phyloP scores from a whole-genome alignment of 2,797 vertebrate genomes.

The Carcharodon carcharias region DNA sequence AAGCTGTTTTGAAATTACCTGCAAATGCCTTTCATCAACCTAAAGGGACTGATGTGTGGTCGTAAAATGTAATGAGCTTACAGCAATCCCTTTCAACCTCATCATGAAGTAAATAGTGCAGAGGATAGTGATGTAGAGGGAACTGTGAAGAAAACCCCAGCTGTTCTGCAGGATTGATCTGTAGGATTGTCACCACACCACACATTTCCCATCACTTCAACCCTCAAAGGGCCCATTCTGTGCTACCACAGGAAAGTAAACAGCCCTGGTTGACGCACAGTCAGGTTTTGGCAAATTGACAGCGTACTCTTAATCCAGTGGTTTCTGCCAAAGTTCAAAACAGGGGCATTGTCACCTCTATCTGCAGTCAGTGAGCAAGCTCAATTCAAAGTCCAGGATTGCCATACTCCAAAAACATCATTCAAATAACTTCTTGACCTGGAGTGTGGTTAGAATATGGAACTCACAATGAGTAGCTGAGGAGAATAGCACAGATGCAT shows the following conservation, averaged over 20 bases:
- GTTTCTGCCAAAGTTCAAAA: not conserved
- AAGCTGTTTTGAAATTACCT: slow-evolving; percentile 30
- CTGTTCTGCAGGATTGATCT: not conserved
- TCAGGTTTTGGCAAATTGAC: not conserved
- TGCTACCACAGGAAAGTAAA: slow-evolving; percentile 33
- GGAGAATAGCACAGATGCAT: not conserved
- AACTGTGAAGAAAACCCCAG: not conserved
- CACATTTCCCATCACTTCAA: slow-evolving; percentile 43
- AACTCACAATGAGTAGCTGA: not conserved
- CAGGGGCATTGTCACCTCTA: not conserved
- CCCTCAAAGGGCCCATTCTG: slow-evolving; percentile 45
- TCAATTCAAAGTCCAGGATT: not conserved
- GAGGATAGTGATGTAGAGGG: not conserved
- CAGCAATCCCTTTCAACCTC: slow-evolving; percentile 15
- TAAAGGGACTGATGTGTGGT: not conserved
- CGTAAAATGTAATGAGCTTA: slow-evolving; percentile 24
- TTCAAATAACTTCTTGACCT: not conserved
- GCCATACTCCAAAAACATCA: not conserved
- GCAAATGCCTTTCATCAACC: slow-evolving; percentile 29
- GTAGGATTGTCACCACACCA: slow-evolving; percentile 38
- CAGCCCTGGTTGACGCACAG: not conserved
- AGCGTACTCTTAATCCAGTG: too few species aligned
- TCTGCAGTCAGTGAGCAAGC: not conserved
- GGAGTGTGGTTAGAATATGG: not conserved
- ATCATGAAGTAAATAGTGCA: slow-evolving; percentile 2